A percentile compares a stretch with the other conserved stretches of the same genome.
These are phyloP conservation scores for Leiothrix lutea DNA, from an alignment of 2,113 vertebrate genomes.

Conservation along the genomic window DNA sequence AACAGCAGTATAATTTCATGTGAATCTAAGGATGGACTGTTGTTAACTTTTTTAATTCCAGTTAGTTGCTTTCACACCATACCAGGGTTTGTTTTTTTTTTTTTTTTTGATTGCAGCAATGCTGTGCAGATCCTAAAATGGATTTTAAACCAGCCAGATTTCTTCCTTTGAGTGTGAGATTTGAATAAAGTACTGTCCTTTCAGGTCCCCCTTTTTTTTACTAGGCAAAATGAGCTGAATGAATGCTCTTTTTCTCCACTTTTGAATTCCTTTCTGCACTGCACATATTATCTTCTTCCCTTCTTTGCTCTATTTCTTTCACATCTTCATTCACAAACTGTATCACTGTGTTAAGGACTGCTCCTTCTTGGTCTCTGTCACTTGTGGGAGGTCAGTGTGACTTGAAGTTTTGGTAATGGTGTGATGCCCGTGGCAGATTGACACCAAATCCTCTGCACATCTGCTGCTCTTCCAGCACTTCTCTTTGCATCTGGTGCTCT, in stretches of 20 bases:
- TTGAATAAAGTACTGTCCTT: neutral
- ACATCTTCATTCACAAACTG: neutral
- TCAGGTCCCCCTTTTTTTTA: neutral
- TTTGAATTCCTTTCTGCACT: neutral
- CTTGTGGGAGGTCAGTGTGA: neutral
- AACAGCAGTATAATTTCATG: neutral
- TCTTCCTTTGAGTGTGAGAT: neutral
- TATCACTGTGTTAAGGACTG: neutral
- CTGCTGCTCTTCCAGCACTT: neutral
- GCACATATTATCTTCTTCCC: neutral
- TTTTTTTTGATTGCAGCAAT: neutral
- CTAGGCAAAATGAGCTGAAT: neutral
- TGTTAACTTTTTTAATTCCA: neutral
- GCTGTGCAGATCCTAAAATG: neutral
- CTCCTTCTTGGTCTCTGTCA: neutral
- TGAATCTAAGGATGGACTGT: neutral
- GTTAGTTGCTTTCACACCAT: neutral
- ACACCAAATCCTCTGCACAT: neutral
- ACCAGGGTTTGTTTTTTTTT: neutral
- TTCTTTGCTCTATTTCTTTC: neutral
- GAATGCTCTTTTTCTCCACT: neutral
- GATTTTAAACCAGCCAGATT: neutral
- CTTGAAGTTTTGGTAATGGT: neutral
- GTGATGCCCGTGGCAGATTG: accelerated
- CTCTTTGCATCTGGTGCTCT: neutral